These are phyloP conservation scores for Mamestra brassicae DNA, from an alignment of 2,888 invertebrate genomes.

Conservation along the genomic window DNA sequence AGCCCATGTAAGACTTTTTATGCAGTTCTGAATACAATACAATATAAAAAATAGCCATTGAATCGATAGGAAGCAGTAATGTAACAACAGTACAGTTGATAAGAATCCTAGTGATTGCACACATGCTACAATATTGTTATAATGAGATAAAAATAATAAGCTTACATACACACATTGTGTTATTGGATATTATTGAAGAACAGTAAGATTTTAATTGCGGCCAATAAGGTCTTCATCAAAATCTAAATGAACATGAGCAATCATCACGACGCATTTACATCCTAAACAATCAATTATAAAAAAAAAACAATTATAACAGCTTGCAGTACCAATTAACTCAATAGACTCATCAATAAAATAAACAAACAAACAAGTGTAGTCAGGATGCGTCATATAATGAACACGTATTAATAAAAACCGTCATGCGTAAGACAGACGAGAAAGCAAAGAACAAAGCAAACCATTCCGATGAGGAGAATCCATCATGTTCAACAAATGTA, in stretches of 20 bases:
- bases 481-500: constrained; percentile 67
- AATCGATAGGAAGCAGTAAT: constrained; percentile 6
- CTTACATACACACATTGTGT: neutral
- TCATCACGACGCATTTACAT: neutral
- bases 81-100: constrained; percentile 17
- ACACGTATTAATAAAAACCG: constrained; percentile 28
- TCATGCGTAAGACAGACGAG: constrained; percentile 58
- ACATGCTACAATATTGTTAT: constrained; percentile 2
- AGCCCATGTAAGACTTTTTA: neutral
- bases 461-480: constrained; percentile 64
- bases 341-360: constrained; percentile 16
- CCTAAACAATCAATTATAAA: constrained; percentile 10
- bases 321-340: constrained; percentile 1
- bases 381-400: constrained; percentile 30
- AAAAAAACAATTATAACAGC: constrained; percentile 17
- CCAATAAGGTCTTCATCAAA: constrained; percentile 7
- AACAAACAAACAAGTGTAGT: constrained; percentile 45
- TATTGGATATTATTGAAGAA: neutral
- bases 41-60: constrained; percentile 1
- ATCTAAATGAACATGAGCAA: constrained; percentile 6
- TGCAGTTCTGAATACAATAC: neutral
- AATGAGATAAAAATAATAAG: constrained; percentile 12
- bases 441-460: constrained; percentile 64
- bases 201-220: neutral
- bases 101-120: constrained; percentile 26